Evolutionary conservation across 2,797 vertebrate genomes (phyloP).

Genomic region (Tokudaia muenninki): DNA sequence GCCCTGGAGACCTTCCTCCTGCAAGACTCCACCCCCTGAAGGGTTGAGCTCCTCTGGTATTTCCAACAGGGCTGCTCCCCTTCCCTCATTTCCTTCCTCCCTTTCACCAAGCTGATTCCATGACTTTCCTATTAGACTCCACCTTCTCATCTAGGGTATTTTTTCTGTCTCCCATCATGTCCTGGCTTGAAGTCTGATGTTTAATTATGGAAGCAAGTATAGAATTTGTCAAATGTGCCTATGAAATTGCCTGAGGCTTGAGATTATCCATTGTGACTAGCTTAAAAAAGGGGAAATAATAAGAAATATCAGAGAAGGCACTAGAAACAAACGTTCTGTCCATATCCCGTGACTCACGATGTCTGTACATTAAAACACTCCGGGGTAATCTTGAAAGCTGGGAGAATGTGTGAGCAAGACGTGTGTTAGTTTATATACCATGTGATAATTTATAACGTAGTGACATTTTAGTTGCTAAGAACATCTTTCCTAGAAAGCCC

Average conservation of each 20-base stretch:
- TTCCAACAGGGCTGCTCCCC: neutral
- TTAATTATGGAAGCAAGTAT: neutral
- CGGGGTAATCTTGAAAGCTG: conserved; percentile 41
- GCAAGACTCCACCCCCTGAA: neutral
- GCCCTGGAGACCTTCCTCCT: neutral
- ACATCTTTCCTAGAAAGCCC: conserved; percentile 67
- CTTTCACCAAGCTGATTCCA: neutral
- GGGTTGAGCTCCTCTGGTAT: neutral
- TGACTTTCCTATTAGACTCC: neutral
- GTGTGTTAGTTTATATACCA: conserved; percentile 64
- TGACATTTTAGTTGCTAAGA: conserved; percentile 73
- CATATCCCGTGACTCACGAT: neutral
- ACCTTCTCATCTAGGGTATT: neutral
- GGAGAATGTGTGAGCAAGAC: conserved; percentile 58
- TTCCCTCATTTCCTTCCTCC: neutral
- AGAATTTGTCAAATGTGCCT: neutral
- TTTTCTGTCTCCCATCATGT: neutral
- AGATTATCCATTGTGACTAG: neutral
- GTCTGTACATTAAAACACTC: conserved; percentile 11
- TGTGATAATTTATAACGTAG: conserved; percentile 63
- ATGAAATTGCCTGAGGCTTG: neutral
- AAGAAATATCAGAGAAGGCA: neutral
- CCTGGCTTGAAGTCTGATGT: neutral
- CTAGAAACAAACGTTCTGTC: neutral
- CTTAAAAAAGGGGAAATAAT: neutral